Evolutionary conservation across 2,113 vertebrate species (phyloP).

Genomic region (Vombatus ursinus): DNA sequence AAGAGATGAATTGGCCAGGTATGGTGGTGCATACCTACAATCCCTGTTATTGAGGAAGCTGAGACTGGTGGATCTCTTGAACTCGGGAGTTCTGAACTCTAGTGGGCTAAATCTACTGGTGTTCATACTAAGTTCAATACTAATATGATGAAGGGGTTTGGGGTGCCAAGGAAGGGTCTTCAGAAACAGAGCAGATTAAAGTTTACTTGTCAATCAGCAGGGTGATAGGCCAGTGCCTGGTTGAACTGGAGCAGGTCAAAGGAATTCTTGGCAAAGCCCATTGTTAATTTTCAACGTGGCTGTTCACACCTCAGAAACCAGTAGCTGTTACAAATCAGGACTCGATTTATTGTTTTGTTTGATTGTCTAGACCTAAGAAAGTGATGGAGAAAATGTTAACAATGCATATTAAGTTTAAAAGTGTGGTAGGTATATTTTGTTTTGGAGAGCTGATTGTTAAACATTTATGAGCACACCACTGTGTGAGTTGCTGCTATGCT

Average conservation of each 20-base stretch:
- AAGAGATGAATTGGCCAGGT: background rate
- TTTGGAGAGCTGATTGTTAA: background rate
- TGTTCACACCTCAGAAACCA: background rate
- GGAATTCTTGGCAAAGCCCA: background rate
- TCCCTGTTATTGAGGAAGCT: background rate
- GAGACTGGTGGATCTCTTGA: background rate
- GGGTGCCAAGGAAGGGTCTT: background rate
- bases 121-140: background rate
- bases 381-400: background rate
- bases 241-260: background rate
- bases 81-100: background rate
- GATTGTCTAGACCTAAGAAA: background rate
- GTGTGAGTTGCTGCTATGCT: background rate
- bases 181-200: background rate
- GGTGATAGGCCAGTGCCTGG: background rate
- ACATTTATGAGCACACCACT: background rate
- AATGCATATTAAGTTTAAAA: background rate
- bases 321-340: background rate
- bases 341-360: background rate
- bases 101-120: too few species aligned
- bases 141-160: background rate
- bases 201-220: background rate
- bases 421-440: background rate
- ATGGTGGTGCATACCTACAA: background rate
- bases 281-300: background rate